Conservation (phyloP, 2,113 vertebrate species). For the Vidua chalybeata region DNA sequence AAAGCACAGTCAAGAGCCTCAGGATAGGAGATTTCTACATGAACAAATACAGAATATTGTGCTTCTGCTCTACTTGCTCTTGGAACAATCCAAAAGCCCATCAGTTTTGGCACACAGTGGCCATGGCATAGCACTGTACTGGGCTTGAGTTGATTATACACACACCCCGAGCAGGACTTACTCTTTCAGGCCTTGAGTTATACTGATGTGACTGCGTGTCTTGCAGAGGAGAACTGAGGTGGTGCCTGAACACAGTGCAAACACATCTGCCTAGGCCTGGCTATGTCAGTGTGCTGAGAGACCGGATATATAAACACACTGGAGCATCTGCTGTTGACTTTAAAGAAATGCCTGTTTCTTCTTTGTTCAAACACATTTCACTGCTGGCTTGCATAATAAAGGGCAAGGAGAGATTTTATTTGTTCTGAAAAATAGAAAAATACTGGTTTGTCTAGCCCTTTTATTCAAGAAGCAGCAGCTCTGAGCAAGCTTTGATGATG, state of each 20-base stretch:
- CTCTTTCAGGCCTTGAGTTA: background rate
- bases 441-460: background rate
- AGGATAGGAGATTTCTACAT: background rate
- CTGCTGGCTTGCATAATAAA: background rate
- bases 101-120: rapidly evolving
- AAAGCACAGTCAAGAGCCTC: background rate
- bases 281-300: background rate
- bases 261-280: background rate
- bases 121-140: background rate
- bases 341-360: background rate
- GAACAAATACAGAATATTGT: background rate
- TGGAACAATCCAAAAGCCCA: background rate
- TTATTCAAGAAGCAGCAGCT: background rate
- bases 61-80: background rate
- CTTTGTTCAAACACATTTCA: background rate
- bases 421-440: background rate
- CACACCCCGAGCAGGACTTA: background rate
- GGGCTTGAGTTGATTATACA: background rate
- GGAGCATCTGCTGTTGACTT: background rate
- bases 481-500: background rate
- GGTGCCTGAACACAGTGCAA: background rate
- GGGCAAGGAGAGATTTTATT: background rate
- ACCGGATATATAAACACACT: background rate
- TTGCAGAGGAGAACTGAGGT: background rate
- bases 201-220: rapidly evolving